Conservation (phyloP, 30 jellyfish, hydroid and myxozoan species). For the Cassiopea andromeda region DNA sequence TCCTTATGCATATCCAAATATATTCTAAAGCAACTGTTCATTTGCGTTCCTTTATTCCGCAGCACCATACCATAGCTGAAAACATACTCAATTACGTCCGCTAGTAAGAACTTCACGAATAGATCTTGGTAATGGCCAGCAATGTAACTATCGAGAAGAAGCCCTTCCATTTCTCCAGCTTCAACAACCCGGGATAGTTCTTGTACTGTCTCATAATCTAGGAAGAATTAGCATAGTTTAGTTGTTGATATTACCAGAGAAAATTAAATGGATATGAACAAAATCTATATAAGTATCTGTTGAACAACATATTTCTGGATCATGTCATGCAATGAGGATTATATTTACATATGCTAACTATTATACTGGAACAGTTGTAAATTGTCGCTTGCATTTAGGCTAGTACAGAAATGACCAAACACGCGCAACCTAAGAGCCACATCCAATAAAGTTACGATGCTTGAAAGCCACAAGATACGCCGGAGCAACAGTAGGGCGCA, state of each 20-base stretch:
- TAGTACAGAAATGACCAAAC: too few species aligned
- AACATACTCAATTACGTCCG: slow-evolving; percentile 53
- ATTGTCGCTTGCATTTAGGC: too few species aligned
- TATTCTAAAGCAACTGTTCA: slow-evolving; percentile 47
- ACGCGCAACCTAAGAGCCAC: too few species aligned
- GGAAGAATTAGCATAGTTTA: not conserved
- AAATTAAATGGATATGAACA: not conserved
- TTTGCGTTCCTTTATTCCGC: slow-evolving; percentile 48
- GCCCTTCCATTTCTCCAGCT: slow-evolving; percentile 48
- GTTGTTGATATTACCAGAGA: not conserved
- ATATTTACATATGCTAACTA: too few species aligned
- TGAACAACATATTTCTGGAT: too few species aligned
- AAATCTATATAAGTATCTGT: too few species aligned
- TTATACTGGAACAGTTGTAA: too few species aligned
- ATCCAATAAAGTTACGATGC: too few species aligned
- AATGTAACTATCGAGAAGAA: slow-evolving; percentile 58
- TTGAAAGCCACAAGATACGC: too few species aligned
- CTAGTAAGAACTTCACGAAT: slow-evolving; percentile 50
- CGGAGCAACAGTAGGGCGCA: too few species aligned
- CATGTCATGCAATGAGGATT: too few species aligned
- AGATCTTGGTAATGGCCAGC: slow-evolving; percentile 71
- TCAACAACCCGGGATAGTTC: slow-evolving; percentile 26
- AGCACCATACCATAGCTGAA: slow-evolving; percentile 60
- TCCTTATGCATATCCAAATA: slow-evolving; percentile 42
- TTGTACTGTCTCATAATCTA: slow-evolving; percentile 25